These are phyloP conservation scores for Prinia subflava DNA, from an alignment of 2,113 vertebrate genomes.

Conservation along the genomic window DNA sequence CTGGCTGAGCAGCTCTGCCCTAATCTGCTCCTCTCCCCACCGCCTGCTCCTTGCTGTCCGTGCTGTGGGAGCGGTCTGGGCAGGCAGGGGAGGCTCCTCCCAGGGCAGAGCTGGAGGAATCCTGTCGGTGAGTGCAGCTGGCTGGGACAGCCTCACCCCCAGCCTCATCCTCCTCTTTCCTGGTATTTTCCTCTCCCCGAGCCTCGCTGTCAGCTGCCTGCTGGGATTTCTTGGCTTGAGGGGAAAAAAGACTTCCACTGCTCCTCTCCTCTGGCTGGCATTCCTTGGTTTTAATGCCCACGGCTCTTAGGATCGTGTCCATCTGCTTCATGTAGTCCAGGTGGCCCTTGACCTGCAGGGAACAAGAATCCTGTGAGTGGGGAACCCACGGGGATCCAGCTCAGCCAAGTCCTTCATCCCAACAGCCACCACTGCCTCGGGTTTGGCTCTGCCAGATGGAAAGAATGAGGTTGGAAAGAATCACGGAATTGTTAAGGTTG, in stretches of 20 bases:
- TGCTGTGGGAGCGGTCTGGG: neutral
- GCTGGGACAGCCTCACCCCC: neutral
- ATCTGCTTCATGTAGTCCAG: slow-evolving; percentile 98
- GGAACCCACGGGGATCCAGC: neutral
- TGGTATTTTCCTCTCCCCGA: neutral
- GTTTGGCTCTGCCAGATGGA: neutral
- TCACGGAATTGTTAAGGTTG: neutral
- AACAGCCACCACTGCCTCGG: neutral
- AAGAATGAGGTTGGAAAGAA: neutral
- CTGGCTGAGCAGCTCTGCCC: neutral
- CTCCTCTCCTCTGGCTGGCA: slow-evolving; percentile 62
- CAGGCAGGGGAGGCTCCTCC: neutral
- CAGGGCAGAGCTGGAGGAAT: neutral
- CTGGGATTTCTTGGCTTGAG: neutral
- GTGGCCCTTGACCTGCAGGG: slow-evolving; percentile 88
- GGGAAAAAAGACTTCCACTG: slow-evolving; percentile 3
- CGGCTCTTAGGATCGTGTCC: slow-evolving; percentile 87
- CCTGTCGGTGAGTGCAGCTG: fast-evolving
- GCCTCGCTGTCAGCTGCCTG: neutral
- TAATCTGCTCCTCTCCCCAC: neutral
- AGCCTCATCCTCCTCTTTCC: neutral
- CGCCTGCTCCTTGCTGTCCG: neutral
- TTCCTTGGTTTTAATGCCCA: slow-evolving; percentile 86
- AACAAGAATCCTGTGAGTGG: neutral
- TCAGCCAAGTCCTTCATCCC: neutral